Percentiles rank a stretch among this genome's conserved stretches.
Evolutionary conservation across 2,888 invertebrate genomes (phyloP).

Genomic region (Molorchus minor): DNA sequence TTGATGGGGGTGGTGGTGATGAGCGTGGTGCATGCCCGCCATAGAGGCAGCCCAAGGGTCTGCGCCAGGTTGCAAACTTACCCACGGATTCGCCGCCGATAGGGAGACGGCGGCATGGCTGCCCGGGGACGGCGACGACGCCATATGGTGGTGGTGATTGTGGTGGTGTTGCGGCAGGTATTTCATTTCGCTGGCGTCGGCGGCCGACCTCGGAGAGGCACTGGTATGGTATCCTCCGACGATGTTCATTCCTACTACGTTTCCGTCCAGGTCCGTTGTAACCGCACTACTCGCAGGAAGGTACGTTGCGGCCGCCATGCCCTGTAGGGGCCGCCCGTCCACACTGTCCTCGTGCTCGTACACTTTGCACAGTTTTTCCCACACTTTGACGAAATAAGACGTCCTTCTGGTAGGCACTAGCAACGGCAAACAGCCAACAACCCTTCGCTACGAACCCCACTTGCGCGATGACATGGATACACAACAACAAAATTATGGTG

Average conservation of each 20-base stretch:
- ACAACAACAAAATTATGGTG: conserved; percentile 35
- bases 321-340: conserved; percentile 69
- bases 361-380: conserved; percentile 55
- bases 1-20: conserved; percentile 78
- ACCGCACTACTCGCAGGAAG: conserved; percentile 80
- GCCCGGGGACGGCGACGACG: conserved; percentile 74
- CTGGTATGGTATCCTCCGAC: conserved; percentile 81
- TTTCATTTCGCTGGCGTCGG: conserved; percentile 93
- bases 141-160: conserved; percentile 77
- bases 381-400: conserved; percentile 31
- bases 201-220: conserved; percentile 85
- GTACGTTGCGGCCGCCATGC: conserved; percentile 96
- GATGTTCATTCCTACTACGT: conserved; percentile 77
- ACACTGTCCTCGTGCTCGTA: conserved; percentile 60
- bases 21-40: conserved; percentile 74
- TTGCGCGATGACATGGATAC: conserved; percentile 42
- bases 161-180: conserved; percentile 89
- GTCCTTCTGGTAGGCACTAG: conserved; percentile 28
- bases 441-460: conserved; percentile 28
- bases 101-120: conserved; percentile 67
- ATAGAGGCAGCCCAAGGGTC: conserved; percentile 83
- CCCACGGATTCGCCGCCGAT: conserved; percentile 77
- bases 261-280: conserved; percentile 75
- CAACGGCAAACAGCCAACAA: conserved; percentile 27
- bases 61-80: conserved; percentile 76